Evolutionary conservation across 2,888 invertebrate genomes (phyloP), one percentile per base, ranked within the genome.

Genomic region (Pollenia labialis): DNA sequence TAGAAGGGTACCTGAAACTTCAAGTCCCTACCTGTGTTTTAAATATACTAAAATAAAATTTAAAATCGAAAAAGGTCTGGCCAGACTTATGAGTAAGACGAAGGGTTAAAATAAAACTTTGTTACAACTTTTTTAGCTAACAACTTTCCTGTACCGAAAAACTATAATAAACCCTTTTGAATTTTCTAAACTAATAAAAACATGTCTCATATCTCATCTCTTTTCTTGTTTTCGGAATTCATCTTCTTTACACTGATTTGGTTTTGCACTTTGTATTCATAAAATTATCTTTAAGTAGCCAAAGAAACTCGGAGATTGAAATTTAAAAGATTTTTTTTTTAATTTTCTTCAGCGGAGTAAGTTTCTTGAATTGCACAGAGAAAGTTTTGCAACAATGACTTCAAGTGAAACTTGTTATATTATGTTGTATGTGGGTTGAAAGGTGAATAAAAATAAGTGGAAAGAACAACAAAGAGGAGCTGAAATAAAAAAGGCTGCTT

Each of bases 241-340:
- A 14, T 75, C 62, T 16, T 42, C 9, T 23, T 23, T 2, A 18
- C n/a, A 16, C 42, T 52, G 42, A 32, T 32, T 56, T 48, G 9
- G 32, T 68, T 66, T 56, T 77, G 68, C 48, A 48, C 68, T 77
- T 75, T 64, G 10, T 52, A 52, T 64, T 68, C 42, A 79, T 58
- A 48, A 68, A 71, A 71, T 62, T 71, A 71, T 62, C 54, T 80
- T 71, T 48, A 71, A 80, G 80, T 80, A 71, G 62, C 80, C 80
- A 71, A 80, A 46, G 52, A 80, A 80, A 71, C 62, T 71, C 71
- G 54, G 10, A 42, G 62, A 80, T 60, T 71, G 52, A 50, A 69
- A 52, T 79, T 79, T 42, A 79, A 79, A 60, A 79, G 60, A 44
- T 79, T 69, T 66, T 46, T 56, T n/a, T 6, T 72, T 56, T 60